These are phyloP conservation scores for Equus przewalskii DNA, from an alignment of 2,113 vertebrate species.

Conservation along the genomic window DNA sequence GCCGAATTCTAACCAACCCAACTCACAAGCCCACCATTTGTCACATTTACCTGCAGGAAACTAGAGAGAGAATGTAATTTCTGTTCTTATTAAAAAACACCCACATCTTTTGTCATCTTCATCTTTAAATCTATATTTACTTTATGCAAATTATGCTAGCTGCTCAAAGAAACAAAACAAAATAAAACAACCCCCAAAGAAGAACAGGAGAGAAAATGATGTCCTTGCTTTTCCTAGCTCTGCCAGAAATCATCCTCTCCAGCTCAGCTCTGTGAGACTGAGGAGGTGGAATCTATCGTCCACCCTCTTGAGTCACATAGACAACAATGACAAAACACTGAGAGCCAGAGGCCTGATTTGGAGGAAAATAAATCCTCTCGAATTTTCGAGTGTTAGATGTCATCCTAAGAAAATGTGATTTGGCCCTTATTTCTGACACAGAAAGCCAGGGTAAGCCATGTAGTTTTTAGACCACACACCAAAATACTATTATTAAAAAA, in stretches of 20 bases:
- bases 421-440: neutral
- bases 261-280: neutral
- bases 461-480: neutral
- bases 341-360: neutral
- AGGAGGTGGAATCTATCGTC: neutral
- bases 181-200: neutral
- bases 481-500: neutral
- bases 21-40: neutral
- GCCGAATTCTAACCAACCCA: neutral
- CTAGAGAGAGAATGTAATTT: slow-evolving; percentile 29
- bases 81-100: slow-evolving; percentile 41
- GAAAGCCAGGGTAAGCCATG: neutral
- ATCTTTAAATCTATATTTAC: slow-evolving; percentile 66
- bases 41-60: slow-evolving; percentile 10
- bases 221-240: neutral
- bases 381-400: neutral
- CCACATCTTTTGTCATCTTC: neutral
- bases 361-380: neutral
- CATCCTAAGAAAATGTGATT: neutral
- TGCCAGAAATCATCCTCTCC: slow-evolving; percentile 48
- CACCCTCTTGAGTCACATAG: neutral
- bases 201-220: neutral
- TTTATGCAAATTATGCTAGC: neutral
- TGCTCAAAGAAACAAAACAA: slow-evolving; percentile 57
- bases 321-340: slow-evolving; percentile 46